Conservation (phyloP, 2,888 invertebrate species). For the Tetragnatha montana region DNA sequence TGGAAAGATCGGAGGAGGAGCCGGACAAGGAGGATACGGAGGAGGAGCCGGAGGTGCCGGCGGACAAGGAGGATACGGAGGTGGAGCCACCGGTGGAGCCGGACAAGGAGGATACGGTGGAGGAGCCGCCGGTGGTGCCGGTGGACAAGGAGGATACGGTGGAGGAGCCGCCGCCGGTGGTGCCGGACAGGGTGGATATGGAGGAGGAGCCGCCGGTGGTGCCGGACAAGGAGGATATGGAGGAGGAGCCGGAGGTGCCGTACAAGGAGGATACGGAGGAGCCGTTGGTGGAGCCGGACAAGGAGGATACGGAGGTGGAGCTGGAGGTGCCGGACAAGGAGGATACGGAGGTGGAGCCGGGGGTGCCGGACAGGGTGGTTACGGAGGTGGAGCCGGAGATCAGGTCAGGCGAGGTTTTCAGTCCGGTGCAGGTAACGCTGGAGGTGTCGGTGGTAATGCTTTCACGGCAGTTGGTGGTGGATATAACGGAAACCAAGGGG, state of each 20-base stretch:
- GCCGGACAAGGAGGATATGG: slow-evolving; percentile 84
- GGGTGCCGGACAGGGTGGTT: slow-evolving; percentile 18
- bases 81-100: slow-evolving; percentile 8
- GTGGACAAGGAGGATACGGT: slow-evolving; percentile 79
- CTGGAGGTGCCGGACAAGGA: slow-evolving; percentile 26
- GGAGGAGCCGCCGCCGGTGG: slow-evolving; percentile 66
- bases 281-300: slow-evolving; percentile 55
- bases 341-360: slow-evolving; percentile 40
- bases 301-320: slow-evolving; percentile 53
- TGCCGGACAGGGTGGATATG: slow-evolving; percentile 74
- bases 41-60: neutral
- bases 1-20: neutral
- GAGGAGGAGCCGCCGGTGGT: slow-evolving; percentile 82
- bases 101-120: slow-evolving; percentile 10
- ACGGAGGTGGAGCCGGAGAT: slow-evolving; percentile 27
- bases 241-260: slow-evolving; percentile 75
- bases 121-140: slow-evolving; percentile 13
- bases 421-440: slow-evolving; percentile 59
- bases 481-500: slow-evolving; percentile 41
- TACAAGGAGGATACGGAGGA: slow-evolving; percentile 40
- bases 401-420: slow-evolving; percentile 56
- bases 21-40: slow-evolving; percentile 18
- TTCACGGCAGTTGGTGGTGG: slow-evolving; percentile 55
- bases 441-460: slow-evolving; percentile 61
- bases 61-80: slow-evolving; percentile 16